A percentile compares a stretch with the other conserved stretches of the same genome.
phyloP scores from a whole-genome alignment of 2,797 vertebrate genomes.

The Protosalanx chinensis region DNA sequence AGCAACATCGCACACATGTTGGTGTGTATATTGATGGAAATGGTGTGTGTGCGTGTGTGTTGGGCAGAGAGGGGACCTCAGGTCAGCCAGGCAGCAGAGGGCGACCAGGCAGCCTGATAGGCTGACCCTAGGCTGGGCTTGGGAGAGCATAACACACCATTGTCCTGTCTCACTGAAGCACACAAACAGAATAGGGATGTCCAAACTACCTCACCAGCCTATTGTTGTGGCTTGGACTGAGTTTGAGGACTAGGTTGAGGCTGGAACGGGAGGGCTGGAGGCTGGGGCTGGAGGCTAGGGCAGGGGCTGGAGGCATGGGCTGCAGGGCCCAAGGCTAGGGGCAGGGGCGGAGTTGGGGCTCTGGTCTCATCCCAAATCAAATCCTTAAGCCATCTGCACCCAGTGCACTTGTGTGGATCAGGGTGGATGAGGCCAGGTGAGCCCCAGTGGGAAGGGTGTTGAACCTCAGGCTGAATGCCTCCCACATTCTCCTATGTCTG shows the following conservation, averaged over 20 bases:
- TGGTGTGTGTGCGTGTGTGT: background rate
- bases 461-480: background rate
- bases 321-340: background rate
- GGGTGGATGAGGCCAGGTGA: background rate
- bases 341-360: background rate
- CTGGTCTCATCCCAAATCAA: background rate
- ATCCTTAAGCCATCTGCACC: background rate
- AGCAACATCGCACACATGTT: too few relatives aligned
- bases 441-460: background rate
- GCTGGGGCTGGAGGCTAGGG: too few relatives aligned
- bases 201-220: constrained; percentile 40
- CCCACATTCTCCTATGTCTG: background rate
- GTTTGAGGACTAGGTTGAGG: too few relatives aligned
- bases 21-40: too few relatives aligned
- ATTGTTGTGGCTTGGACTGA: constrained; percentile 29
- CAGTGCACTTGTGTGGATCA: background rate
- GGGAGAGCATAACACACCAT: constrained; percentile 35
- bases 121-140: constrained; percentile 12
- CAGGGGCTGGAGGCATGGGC: constrained; percentile 2
- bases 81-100: background rate
- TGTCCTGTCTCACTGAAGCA: constrained; percentile 41
- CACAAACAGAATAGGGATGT: constrained; percentile 37
- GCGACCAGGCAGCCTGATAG: background rate
- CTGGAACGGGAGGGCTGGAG: background rate
- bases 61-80: background rate